Evolutionary conservation across 1,140 invertebrate genomes (phyloP), one percentile per base, ranked within the genome.

Genomic region (Orchestia grillus): DNA sequence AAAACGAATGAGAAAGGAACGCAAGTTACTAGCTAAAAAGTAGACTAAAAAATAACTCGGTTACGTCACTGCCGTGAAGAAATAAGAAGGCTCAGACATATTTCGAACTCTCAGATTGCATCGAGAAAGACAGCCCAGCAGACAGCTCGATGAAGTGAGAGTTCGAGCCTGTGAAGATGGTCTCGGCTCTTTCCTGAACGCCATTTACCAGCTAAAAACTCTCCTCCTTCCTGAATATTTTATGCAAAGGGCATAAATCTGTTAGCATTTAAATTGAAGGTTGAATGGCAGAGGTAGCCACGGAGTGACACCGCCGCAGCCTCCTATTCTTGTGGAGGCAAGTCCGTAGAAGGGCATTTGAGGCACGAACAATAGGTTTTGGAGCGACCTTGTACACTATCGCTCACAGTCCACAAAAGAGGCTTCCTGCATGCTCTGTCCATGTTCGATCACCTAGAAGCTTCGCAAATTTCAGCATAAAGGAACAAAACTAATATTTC

Each of bases 241-340:
- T 94, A 94, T 94, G 92, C 92, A 94, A 94, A 94, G 44, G 43
- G 44, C 92, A 94, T 94, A 94, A 94, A 94, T 94, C 92, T 47
- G 92, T 94, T 94, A 94, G 92, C 92, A 94, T 94, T 94, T 94
- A 94, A 94, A 94, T 94, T 94, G 92, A 94, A 94, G 92, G 92
- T 44, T 94, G 92, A 94, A 94, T 94, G 92, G 92, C 92, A 94
- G 92, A 94, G 92, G 92, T 45, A 94, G 44, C 92, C 43, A 45
- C 44, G 40, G 92, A 94, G 92, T 94, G 92, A 94, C 92, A 94
- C 43, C 41, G 92, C 88, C 41, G 36, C 88, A 90, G 88, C 88
- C 88, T 41, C 15, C 88, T 42, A 44, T 90, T 90, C 88, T 90
- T 90, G 41, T 28, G 28, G 43, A 90, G 88, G 88, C n/a, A 8